Percentiles rank a stretch among this genome's conserved stretches.
These are phyloP conservation scores for Halesus radiatus DNA, from an alignment of 1,140 invertebrate genomes.

Conservation along the genomic window DNA sequence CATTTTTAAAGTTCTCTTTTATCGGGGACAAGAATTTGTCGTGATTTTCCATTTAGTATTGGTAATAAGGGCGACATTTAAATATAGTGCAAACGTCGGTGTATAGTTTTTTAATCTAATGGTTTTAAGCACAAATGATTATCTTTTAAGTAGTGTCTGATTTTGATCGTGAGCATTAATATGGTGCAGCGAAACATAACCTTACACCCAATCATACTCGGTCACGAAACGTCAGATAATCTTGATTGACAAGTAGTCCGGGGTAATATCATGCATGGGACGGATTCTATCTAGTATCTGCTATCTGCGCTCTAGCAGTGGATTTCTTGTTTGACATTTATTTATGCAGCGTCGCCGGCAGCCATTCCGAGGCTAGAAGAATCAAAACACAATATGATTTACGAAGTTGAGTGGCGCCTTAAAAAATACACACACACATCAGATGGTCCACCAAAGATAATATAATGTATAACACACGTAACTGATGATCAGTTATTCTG, in stretches of 20 bases:
- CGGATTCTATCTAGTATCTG: conserved; percentile 30
- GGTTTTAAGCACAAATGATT: too few relatives aligned
- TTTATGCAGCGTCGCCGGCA: conserved; percentile 41
- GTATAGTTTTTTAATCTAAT: too few relatives aligned
- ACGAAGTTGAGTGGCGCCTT: background rate
- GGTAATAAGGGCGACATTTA: too few relatives aligned
- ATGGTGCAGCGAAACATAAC: background rate
- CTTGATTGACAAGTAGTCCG: conserved; percentile 52
- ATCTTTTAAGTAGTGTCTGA: too few relatives aligned
- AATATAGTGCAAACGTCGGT: too few relatives aligned
- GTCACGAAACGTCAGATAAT: conserved; percentile 55
- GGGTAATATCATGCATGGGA: conserved; percentile 42
- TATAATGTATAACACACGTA: background rate
- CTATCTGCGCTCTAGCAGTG: background rate
- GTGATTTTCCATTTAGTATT: too few relatives aligned
- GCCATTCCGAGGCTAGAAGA: background rate
- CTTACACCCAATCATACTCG: conserved; percentile 23
- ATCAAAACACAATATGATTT: background rate
- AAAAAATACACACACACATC: background rate
- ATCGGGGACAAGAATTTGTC: too few relatives aligned
- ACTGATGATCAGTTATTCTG: background rate
- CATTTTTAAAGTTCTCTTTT: too few relatives aligned
- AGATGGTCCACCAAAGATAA: background rate
- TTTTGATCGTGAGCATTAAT: too few relatives aligned
- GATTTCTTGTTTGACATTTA: conserved; percentile 53